Evolutionary conservation across 2,113 vertebrate species (phyloP), one percentile per base, ranked within the genome.

Genomic region (Machaerirhynchus nigripectus): DNA sequence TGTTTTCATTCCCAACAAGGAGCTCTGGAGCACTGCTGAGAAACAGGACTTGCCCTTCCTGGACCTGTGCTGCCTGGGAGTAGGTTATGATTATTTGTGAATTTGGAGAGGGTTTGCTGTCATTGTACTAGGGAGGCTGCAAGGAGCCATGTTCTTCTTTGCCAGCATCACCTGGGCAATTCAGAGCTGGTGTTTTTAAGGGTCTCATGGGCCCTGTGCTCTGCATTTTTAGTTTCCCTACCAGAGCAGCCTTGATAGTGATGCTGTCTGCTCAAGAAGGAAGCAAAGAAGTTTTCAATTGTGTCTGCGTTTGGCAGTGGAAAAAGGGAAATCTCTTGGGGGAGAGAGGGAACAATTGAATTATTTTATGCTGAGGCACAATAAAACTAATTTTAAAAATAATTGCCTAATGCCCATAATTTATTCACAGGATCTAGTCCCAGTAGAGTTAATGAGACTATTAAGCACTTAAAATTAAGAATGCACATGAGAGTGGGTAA

Each of bases 341-440:
- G 31, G 83, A 40, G 67, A 88, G 37, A 53, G 59, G 28, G 75
- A 85, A 79, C 67, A 78, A 94, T 69, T 89, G 67, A 73, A 84
- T 93, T 95, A 89, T 87, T 95, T 95, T 87, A 67, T 82, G 82
- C 83, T 91, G 78, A 97, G 82, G 79, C 91, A 63, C 35, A 93
- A 31, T 64, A 77, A 80, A 93, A 93, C 42, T 70, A 1, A 63
- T 83, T 85, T 95, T 33, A 24, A 84, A 87, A 93, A 69, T 47
- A 47, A 63, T 67, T 89, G 87, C 79, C 55, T 88, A 35, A 84
- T 86, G 76, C 16, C 83, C 55, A 17, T 93, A 68, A 87, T 95
- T 94, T 84, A 91, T 94, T 94, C 81, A 64, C 69, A 60, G 64
- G 40, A 64, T 77, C 67, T 64, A 64, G 67, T 94, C 91, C 79